These are phyloP conservation scores for Brachyptera risi DNA, from an alignment of 2,888 invertebrate genomes.

Conservation along the genomic window DNA sequence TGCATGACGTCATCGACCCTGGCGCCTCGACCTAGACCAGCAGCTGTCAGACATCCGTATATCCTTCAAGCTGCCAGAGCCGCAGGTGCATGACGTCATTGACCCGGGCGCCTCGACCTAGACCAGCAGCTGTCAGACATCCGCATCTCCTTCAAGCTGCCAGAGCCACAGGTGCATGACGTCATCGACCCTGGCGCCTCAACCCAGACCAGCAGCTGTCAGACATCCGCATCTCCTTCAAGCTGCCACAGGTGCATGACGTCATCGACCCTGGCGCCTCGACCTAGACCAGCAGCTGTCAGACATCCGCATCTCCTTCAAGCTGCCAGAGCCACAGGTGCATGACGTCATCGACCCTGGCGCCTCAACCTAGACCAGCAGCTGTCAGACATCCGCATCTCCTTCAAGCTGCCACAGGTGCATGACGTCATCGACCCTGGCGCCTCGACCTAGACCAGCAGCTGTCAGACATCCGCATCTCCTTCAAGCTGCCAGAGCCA, in stretches of 20 bases:
- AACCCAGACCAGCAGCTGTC: constrained; percentile 75
- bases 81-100: constrained; percentile 12
- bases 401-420: constrained; percentile 35
- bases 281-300: constrained; percentile 66
- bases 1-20: not conserved
- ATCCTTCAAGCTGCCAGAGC: constrained; percentile 35
- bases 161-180: constrained; percentile 28
- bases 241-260: constrained; percentile 32
- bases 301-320: constrained; percentile 52
- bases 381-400: constrained; percentile 61
- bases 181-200: not conserved
- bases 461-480: constrained; percentile 61
- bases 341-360: not conserved
- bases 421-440: not conserved
- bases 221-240: constrained; percentile 52
- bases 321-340: constrained; percentile 33
- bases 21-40: constrained; percentile 53
- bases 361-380: constrained; percentile 57
- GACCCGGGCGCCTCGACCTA: not conserved
- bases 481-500: constrained; percentile 35
- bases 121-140: constrained; percentile 77
- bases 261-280: not conserved
- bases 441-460: constrained; percentile 57
- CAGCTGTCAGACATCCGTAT: constrained; percentile 65
- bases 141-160: constrained; percentile 40